Evolutionary conservation across 2,888 invertebrate species (phyloP).

Genomic region (Heliconius erato): DNA sequence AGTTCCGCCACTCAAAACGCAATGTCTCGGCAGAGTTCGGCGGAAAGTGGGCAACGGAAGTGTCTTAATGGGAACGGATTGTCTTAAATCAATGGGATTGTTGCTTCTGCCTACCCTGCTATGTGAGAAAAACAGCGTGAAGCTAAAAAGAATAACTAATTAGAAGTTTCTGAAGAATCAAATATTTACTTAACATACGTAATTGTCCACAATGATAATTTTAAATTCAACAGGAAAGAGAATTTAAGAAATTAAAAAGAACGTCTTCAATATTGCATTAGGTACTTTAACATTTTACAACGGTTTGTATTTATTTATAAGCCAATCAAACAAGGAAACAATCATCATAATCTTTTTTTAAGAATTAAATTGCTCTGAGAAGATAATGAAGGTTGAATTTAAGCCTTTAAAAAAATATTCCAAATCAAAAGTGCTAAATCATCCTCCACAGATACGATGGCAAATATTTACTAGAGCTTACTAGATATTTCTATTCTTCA

Average conservation of each 20-base stretch:
- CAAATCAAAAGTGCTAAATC: neutral
- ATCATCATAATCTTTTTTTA: neutral
- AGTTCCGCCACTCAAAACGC: too few species aligned
- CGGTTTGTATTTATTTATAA: neutral
- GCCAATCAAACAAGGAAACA: neutral
- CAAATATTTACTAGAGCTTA: neutral
- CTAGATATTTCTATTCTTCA: neutral
- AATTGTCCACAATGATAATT: too few species aligned
- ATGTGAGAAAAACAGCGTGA: too few species aligned
- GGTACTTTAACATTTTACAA: neutral
- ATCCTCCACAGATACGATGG: neutral
- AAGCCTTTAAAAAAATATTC: neutral
- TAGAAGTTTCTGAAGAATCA: neutral
- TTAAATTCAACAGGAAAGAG: neutral
- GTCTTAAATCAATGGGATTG: too few species aligned
- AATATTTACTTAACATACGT: too few species aligned
- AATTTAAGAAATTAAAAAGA: neutral
- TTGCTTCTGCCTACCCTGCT: too few species aligned
- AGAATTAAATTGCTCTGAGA: neutral
- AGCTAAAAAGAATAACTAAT: neutral
- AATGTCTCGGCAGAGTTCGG: too few species aligned
- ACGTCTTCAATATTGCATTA: neutral
- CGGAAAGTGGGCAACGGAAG: too few species aligned
- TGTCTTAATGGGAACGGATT: too few species aligned
- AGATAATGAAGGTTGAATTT: constrained; percentile 1